Evolutionary conservation across 2,113 vertebrate species (phyloP).

Genomic region (Elgaria multicarinata): DNA sequence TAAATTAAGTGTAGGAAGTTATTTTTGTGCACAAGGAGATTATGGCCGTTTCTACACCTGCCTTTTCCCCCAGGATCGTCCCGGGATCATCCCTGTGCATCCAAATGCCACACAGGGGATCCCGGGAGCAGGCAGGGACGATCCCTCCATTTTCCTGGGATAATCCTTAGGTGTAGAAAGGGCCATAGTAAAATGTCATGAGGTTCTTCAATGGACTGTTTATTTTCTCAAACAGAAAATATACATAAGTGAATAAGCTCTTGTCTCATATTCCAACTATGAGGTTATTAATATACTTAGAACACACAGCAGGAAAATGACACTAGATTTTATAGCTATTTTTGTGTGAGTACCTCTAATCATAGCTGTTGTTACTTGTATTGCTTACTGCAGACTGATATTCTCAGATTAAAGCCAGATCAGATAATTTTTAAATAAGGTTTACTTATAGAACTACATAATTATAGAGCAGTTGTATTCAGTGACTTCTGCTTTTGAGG

Average conservation of each 20-base stretch:
- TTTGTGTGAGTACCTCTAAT: background rate
- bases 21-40: background rate
- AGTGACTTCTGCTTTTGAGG: background rate
- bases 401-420: background rate
- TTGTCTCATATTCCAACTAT: background rate
- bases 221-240: background rate
- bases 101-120: no score
- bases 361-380: background rate
- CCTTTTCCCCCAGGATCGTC: no score
- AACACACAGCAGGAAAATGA: background rate
- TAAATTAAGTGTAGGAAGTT: background rate
- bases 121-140: no score
- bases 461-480: background rate
- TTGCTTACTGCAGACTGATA: background rate
- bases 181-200: no score
- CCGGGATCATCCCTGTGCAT: no score
- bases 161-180: no score
- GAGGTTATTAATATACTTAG: background rate
- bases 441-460: conserved; percentile 12
- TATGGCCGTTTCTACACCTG: no score
- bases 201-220: background rate
- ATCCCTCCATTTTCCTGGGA: no score
- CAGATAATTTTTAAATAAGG: background rate
- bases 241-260: background rate
- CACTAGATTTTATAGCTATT: background rate